Evolutionary conservation across 53 echinoderm and acorn worm genomes (phyloP).

Genomic region (Henricia sp.): DNA sequence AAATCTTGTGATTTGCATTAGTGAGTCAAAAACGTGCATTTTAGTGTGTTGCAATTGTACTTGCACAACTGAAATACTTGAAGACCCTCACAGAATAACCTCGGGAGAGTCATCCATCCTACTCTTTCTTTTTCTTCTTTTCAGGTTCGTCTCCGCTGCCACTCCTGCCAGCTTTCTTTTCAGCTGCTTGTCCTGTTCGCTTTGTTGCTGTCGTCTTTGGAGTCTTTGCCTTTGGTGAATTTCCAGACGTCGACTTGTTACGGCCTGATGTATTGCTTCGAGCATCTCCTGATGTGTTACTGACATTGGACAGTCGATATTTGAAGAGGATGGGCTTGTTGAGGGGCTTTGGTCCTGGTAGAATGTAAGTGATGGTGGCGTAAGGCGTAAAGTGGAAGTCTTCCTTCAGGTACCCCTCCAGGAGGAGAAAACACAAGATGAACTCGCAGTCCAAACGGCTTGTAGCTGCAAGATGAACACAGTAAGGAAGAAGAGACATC

Average conservation of each 20-base stretch:
- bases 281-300: background rate
- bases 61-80: no score
- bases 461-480: no score
- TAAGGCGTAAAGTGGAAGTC: slow-evolving; percentile 99
- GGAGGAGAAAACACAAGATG: slow-evolving; percentile 78
- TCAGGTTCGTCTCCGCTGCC: no score
- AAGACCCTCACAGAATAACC: no score
- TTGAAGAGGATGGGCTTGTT: slow-evolving; percentile 57
- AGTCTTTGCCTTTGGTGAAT: background rate
- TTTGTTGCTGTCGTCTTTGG: background rate
- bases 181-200: background rate
- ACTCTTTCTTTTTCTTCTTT: background rate
- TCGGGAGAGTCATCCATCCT: background rate
- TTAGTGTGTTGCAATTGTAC: no score
- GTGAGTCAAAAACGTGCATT: no score
- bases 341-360: slow-evolving; percentile 76
- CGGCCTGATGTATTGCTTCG: background rate
- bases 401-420: slow-evolving; percentile 85
- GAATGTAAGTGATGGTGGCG: slow-evolving; percentile 92
- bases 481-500: no score
- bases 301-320: slow-evolving; percentile 13
- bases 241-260: background rate
- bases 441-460: slow-evolving; percentile 36
- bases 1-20: no score
- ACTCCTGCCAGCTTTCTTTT: background rate